Conservation (phyloP, 2,797 vertebrate genomes). For the Tenualosa ilisha region DNA sequence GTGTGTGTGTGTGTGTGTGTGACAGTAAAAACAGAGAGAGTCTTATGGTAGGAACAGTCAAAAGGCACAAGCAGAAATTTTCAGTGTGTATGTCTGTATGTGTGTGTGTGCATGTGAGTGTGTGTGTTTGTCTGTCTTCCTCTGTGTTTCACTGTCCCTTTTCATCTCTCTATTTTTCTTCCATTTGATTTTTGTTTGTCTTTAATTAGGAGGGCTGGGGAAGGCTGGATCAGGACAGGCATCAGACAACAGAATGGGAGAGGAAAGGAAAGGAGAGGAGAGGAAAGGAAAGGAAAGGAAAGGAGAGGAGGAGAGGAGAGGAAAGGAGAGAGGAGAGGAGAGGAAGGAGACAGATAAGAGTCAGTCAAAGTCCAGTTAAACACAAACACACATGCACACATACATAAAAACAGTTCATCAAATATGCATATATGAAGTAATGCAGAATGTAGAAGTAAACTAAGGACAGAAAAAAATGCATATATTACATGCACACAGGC, state of each 20-base stretch:
- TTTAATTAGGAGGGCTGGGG: slow-evolving; percentile 16
- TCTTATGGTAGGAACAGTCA: too few species aligned
- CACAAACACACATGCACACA: neutral
- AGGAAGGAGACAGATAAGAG: neutral
- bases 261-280: neutral
- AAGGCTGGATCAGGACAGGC: neutral
- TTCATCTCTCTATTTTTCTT: slow-evolving; percentile 15
- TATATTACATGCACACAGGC: neutral
- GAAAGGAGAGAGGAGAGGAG: neutral
- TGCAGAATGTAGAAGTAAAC: too few species aligned
- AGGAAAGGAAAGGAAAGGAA: neutral
- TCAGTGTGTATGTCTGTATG: neutral
- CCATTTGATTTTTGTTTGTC: slow-evolving; percentile 26
- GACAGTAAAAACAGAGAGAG: too few species aligned
- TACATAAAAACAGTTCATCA: slow-evolving; percentile 10
- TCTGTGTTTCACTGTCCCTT: neutral
- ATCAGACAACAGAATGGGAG: neutral
- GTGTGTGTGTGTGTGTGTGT: neutral
- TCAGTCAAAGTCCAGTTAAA: neutral
- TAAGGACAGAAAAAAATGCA: too few species aligned
- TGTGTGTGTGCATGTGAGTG: neutral
- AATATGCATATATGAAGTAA: too few species aligned
- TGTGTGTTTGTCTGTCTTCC: neutral
- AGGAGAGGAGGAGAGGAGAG: neutral
- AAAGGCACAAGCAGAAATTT: neutral